Conservation (phyloP, 2,113 vertebrate genomes). For the Pomatorhinus ruficollis region DNA sequence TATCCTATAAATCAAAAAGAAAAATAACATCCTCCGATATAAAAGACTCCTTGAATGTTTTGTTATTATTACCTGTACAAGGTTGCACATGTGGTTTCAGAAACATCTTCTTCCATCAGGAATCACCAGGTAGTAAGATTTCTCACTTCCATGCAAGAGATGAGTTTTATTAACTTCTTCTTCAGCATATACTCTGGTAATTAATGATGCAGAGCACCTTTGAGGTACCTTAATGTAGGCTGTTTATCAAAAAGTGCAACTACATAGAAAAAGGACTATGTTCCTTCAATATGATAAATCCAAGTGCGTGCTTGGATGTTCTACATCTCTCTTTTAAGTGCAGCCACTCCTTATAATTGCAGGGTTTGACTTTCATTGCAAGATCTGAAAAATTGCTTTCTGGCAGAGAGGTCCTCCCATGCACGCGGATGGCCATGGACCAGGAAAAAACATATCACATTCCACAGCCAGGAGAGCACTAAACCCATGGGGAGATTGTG, state of each 20-base stretch:
- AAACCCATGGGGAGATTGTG: accelerated
- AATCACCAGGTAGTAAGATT: slow-evolving; percentile 47
- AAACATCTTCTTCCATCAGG: slow-evolving; percentile 63
- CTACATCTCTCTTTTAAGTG: background rate
- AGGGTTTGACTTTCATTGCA: background rate
- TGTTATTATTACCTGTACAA: slow-evolving; percentile 73
- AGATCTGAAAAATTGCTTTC: slow-evolving; percentile 23
- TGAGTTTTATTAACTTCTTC: slow-evolving; percentile 68
- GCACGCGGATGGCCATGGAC: background rate
- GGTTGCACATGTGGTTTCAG: slow-evolving; percentile 52
- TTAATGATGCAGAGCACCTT: slow-evolving; percentile 68
- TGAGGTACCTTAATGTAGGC: slow-evolving; percentile 41
- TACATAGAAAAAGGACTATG: background rate
- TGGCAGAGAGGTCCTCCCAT: background rate
- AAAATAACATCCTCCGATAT: slow-evolving; percentile 53
- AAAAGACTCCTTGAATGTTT: slow-evolving; percentile 69
- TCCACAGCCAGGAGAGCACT: background rate
- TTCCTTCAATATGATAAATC: slow-evolving; percentile 41
- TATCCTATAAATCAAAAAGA: slow-evolving; percentile 71
- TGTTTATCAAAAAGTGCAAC: slow-evolving; percentile 47
- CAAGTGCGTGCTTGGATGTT: accelerated
- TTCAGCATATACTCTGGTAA: slow-evolving; percentile 51
- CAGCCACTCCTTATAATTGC: slow-evolving; percentile 7
- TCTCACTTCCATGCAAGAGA: slow-evolving; percentile 59
- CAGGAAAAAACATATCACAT: background rate